Percentiles rank a stretch among this genome's conserved stretches.
phyloP scores from a whole-genome alignment of 2,113 vertebrate species.

The Osmerus eperlanus region DNA sequence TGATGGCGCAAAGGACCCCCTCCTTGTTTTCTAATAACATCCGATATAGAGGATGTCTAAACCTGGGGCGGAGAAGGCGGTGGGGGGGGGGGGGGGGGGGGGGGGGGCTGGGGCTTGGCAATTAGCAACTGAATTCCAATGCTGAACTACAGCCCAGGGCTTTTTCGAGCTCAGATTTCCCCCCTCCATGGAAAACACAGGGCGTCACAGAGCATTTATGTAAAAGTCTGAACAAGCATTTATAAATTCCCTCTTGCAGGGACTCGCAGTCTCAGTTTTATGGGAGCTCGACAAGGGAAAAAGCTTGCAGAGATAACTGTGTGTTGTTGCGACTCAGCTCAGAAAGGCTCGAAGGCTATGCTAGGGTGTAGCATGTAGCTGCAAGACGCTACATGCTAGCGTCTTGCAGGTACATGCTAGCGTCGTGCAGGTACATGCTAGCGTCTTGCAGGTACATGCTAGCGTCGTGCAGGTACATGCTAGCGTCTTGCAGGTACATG shows the following conservation, averaged over 20 bases:
- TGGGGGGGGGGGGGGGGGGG: background rate
- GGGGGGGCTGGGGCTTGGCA: constrained; percentile 34
- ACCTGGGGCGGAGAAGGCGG: too few relatives aligned
- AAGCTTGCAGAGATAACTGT: background rate
- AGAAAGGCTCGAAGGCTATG: too few relatives aligned
- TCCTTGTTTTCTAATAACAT: constrained; percentile 46
- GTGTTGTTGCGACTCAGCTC: too few relatives aligned
- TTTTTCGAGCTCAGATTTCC: constrained; percentile 32
- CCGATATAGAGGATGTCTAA: constrained; percentile 13
- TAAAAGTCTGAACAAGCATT: constrained; percentile 53
- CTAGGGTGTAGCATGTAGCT: too few relatives aligned
- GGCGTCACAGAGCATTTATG: constrained; percentile 35
- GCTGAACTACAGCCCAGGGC: constrained; percentile 37
- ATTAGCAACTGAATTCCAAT: constrained; percentile 57
- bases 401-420: too few relatives aligned
- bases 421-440: too few relatives aligned
- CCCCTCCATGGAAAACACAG: constrained; percentile 27
- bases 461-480: too few relatives aligned
- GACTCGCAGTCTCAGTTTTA: constrained; percentile 19
- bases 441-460: too few relatives aligned
- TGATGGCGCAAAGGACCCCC: constrained; percentile 37
- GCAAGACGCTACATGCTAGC: too few relatives aligned
- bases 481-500: too few relatives aligned
- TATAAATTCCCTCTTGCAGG: constrained; percentile 41
- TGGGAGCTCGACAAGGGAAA: constrained; percentile 8